Percentiles rank a stretch among this genome's conserved stretches.
These are phyloP conservation scores for Caenorhabditis sp. DNA, from an alignment of 2,888 invertebrate species.

Conservation along the genomic window DNA sequence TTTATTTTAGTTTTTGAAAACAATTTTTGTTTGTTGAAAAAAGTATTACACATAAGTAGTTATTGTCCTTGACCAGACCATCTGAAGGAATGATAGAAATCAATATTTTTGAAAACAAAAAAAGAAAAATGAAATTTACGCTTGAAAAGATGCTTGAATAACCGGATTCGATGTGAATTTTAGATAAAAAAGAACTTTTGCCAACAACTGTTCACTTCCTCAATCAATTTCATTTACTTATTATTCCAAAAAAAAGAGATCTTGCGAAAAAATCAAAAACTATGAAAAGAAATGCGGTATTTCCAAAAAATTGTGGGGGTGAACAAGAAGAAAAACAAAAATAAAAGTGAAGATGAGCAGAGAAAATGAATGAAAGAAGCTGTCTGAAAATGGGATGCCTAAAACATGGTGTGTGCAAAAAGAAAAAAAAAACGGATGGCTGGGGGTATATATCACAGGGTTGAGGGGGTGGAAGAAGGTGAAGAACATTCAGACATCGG, in stretches of 20 bases:
- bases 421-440: slow-evolving; percentile 9
- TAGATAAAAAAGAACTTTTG: not conserved
- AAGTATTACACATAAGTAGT: not conserved
- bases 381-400: slow-evolving; percentile 9
- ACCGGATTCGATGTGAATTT: not conserved
- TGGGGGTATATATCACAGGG: slow-evolving; percentile 22
- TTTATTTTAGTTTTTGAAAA: not conserved
- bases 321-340: slow-evolving; percentile 2
- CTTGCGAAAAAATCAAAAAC: not conserved
- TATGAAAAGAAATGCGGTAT: not conserved
- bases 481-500: slow-evolving; percentile 54
- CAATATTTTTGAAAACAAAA: not conserved
- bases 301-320: too few species aligned
- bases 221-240: not conserved
- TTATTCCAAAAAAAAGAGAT: slow-evolving; percentile 1
- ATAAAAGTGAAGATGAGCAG: slow-evolving; percentile 43
- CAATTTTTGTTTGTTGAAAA: not conserved
- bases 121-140: not conserved
- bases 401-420: slow-evolving; percentile 8
- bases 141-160: not conserved
- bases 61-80: slow-evolving; percentile 1
- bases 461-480: not conserved
- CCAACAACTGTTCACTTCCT: too few species aligned
- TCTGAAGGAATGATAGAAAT: not conserved
- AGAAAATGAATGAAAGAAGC: slow-evolving; percentile 25